These are phyloP conservation scores for Zaprionus tsacasi DNA, from an alignment of 1,140 invertebrate species.

Conservation along the genomic window DNA sequence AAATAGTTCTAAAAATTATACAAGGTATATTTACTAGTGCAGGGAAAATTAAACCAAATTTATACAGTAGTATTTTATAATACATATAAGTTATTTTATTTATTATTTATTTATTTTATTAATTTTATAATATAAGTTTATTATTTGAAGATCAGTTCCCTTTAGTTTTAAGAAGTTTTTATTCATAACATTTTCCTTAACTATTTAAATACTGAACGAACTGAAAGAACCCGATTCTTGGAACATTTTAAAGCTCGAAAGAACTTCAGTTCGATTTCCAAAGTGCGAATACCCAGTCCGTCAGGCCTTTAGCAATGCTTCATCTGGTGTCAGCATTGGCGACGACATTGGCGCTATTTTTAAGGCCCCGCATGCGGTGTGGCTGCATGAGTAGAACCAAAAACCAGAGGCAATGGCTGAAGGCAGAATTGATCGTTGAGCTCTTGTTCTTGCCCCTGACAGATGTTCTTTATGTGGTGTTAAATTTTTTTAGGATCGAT, in stretches of 20 bases:
- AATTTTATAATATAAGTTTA: no score
- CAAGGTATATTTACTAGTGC: accelerated
- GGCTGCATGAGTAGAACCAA: slow-evolving; percentile 25
- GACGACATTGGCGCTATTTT: slow-evolving; percentile 58
- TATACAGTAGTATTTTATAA: no score
- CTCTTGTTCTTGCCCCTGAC: slow-evolving; percentile 32
- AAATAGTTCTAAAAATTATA: background rate
- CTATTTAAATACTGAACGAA: no score
- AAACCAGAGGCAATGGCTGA: slow-evolving; percentile 1
- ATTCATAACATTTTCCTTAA: no score
- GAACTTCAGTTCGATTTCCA: background rate
- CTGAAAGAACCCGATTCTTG: background rate
- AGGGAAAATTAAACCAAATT: background rate
- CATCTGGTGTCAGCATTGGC: slow-evolving; percentile 40
- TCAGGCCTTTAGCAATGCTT: slow-evolving; percentile 24
- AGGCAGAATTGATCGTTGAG: slow-evolving; percentile 7
- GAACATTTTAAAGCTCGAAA: background rate
- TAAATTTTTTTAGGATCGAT: slow-evolving; percentile 55
- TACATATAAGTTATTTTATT: no score
- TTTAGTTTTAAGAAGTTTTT: no score
- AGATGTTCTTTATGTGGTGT: slow-evolving; percentile 62
- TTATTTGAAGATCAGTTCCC: no score
- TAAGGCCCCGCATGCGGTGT: slow-evolving; percentile 37
- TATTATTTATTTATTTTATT: no score
- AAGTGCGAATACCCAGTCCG: background rate